Base-by-base conservation (phyloP, 2,888 invertebrate species). In the Heliconius hortense region DNA sequence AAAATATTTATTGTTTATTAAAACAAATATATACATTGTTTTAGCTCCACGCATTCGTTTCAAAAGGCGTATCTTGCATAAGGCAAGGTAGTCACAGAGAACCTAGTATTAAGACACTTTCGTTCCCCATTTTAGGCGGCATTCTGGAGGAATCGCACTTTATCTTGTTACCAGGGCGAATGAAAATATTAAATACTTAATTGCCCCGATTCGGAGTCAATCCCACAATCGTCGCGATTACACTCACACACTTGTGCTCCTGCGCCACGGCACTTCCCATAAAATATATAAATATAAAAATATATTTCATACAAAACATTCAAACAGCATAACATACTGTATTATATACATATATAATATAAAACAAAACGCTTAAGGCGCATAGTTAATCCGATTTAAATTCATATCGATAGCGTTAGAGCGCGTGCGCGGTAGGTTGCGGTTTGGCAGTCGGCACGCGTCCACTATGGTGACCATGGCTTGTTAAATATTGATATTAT, bases 311-410 rank as follows among this genome's bases (percentile, higher is more conserved):
- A 26, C 28, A 43, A 68, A 18, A 48, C 18, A 43, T 68, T 68
- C 39, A 10, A 21, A 48, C 18, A 18, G 18, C 18, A 48, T 48
- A 48, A 21, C 5, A 48, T 53, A 48, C 21, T 15, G 28, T 43
- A 53, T 68, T 26, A 10, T 48, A 67, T 18, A 35, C 11, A 48
- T 60, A 18, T 48, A 11, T 56, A 64, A 64, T 64, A 39, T 39
- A 24, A 64, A 66, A 39, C 66, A 78, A 80, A 78, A 80, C 81
- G 83, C 85, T 83, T 84, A 84, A 77, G 76, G 80, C 81, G 82
- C 86, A 84, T 84, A 84, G 83, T 87, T 90, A 91, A 89, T 90
- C 89, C 87, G 87, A 89, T 92, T 92, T 89, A 89, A 89, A 92
- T 92, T 91, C 92, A 91, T 88, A 89, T 88, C 88, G 87, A 88